phyloP scores from a whole-genome alignment of 1,140 invertebrate genomes.

The Oscheius sp. region DNA sequence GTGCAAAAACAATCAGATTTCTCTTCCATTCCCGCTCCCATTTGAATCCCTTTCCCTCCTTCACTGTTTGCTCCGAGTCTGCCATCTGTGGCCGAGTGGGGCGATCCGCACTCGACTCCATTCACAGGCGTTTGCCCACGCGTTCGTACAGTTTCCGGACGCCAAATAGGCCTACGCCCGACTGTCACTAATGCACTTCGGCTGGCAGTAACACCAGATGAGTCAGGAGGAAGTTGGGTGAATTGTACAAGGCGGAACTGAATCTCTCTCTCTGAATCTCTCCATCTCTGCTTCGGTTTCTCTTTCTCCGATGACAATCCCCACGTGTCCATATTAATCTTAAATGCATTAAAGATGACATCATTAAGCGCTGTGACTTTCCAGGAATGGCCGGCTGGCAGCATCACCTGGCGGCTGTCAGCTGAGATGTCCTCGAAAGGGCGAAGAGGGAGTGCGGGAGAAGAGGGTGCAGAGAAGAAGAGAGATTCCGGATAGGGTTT shows the following conservation, averaged over 20 bases:
- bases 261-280: not conserved
- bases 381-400: conserved; percentile 7
- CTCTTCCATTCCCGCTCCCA: too few relatives aligned
- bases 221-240: not conserved
- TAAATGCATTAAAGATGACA: too few relatives aligned
- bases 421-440: conserved; percentile 3
- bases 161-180: too few relatives aligned
- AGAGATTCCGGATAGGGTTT: not conserved
- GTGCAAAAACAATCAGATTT: too few relatives aligned
- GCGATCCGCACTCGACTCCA: conserved; percentile 7
- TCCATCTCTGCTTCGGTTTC: not conserved
- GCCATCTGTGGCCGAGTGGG: conserved; percentile 2
- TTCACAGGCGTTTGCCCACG: conserved; percentile 8
- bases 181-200: too few relatives aligned
- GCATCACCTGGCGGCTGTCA: conserved; percentile 5
- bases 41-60: too few relatives aligned
- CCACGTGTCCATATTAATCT: too few relatives aligned
- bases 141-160: not conserved
- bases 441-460: not conserved
- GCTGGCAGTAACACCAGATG: too few relatives aligned
- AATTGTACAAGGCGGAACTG: not conserved
- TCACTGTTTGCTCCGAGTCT: not conserved
- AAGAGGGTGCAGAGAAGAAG: not conserved
- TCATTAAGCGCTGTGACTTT: too few relatives aligned
- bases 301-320: not conserved